Conservation (phyloP, 2,888 invertebrate species). For the Hyalella azteca region DNA sequence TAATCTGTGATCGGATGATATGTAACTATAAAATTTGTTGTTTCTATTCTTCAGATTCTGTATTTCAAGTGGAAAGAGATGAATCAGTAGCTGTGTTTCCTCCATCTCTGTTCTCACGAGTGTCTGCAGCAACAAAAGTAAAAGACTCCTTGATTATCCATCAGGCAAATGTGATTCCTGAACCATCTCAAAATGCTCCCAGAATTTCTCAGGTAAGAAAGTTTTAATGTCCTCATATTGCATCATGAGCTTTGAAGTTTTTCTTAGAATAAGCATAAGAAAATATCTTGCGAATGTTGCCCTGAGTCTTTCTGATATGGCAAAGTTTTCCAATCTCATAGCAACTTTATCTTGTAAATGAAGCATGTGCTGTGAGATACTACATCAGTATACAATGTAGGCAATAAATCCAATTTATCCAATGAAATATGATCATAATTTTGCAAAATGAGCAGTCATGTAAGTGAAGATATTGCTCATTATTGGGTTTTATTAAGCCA, state of each 20-base stretch:
- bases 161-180: constrained; percentile 16
- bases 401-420: too few species aligned
- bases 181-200: constrained; percentile 39
- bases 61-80: background rate
- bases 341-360: too few species aligned
- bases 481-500: background rate
- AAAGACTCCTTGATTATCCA: background rate
- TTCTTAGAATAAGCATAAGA: background rate
- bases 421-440: too few species aligned
- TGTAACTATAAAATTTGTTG: background rate
- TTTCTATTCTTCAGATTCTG: background rate
- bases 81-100: background rate
- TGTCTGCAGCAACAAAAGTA: constrained; percentile 16
- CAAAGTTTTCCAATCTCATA: background rate
- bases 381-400: too few species aligned
- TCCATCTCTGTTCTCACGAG: background rate
- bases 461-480: background rate
- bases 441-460: too few species aligned
- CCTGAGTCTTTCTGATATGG: background rate
- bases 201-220: constrained; percentile 39
- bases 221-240: background rate
- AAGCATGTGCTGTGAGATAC: too few species aligned
- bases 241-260: background rate
- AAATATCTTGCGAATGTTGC: background rate
- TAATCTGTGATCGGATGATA: too few species aligned